These are phyloP conservation scores for Drosophila kurseongensis DNA, from an alignment of 1,140 invertebrate species.

Conservation along the genomic window DNA sequence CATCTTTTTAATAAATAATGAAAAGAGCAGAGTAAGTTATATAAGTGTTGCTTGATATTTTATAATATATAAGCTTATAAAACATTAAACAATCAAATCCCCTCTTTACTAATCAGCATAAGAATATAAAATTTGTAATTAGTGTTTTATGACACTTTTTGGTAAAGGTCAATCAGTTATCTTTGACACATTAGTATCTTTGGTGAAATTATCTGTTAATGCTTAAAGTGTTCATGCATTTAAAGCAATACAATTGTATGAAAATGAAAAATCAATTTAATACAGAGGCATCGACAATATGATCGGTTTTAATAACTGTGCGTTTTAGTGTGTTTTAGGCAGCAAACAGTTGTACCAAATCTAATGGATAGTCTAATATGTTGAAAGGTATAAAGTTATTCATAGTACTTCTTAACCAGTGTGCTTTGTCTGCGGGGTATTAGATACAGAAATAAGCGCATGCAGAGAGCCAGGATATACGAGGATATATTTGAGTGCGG, in stretches of 20 bases:
- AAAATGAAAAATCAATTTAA: too few relatives aligned
- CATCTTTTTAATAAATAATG: conserved; percentile 5
- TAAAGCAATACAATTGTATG: too few relatives aligned
- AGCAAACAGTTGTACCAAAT: too few relatives aligned
- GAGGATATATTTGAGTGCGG: conserved; percentile 24
- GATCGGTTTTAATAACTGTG: too few relatives aligned
- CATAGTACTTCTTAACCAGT: conserved; percentile 21
- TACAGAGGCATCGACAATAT: too few relatives aligned
- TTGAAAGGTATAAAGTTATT: background rate
- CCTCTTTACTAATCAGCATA: background rate
- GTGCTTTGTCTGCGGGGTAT: conserved; percentile 47
- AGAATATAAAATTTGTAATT: background rate
- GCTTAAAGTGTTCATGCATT: too few relatives aligned
- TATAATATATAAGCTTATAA: background rate
- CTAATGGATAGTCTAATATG: too few relatives aligned
- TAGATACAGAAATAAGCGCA: conserved; percentile 49
- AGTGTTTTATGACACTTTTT: background rate
- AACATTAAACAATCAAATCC: background rate
- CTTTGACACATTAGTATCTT: too few relatives aligned
- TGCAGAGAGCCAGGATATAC: conserved; percentile 33
- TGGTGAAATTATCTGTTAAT: too few relatives aligned
- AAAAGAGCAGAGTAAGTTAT: background rate
- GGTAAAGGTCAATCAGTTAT: background rate
- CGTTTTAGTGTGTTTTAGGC: too few relatives aligned
- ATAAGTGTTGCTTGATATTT: background rate